Conservation (phyloP, 2,797 vertebrate genomes). For the Sebastes hubbsi region DNA sequence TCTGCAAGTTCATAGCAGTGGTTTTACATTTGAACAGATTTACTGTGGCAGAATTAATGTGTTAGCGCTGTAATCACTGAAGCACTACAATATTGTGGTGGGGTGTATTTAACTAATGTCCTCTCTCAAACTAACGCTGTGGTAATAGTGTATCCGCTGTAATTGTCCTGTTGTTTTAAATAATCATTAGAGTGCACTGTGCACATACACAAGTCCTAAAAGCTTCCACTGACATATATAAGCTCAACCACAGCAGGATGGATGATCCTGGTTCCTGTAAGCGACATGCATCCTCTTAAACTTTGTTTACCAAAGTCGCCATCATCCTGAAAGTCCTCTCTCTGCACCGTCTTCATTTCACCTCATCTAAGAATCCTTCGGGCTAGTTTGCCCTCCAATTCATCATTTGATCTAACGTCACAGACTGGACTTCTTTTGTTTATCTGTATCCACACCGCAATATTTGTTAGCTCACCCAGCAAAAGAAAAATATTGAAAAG, state of each 20-base stretch:
- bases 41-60: conserved; percentile 28
- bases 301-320: conserved; percentile 39
- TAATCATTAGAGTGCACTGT: conserved; percentile 1
- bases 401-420: conserved; percentile 32
- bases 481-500: conserved; percentile 9
- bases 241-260: background rate
- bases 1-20: background rate
- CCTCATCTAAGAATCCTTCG: conserved; percentile 17
- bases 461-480: conserved; percentile 14
- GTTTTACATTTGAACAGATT: conserved; percentile 25
- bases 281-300: conserved; percentile 3
- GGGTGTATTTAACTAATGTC: conserved; percentile 33
- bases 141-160: conserved; percentile 9
- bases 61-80: conserved; percentile 25
- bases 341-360: conserved; percentile 21
- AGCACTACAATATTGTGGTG: background rate
- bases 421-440: background rate
- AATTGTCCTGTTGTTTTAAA: conserved; percentile 29
- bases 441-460: background rate
- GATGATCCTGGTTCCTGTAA: conserved; percentile 18
- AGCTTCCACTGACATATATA: conserved; percentile 12
- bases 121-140: background rate
- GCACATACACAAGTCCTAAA: conserved; percentile 13
- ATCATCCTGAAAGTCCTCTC: conserved; percentile 11
- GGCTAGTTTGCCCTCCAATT: conserved; percentile 13